Evolutionary conservation across 2,797 vertebrate species (phyloP), one percentile per base, ranked within the genome.

Genomic region (Sebastes reedi): DNA sequence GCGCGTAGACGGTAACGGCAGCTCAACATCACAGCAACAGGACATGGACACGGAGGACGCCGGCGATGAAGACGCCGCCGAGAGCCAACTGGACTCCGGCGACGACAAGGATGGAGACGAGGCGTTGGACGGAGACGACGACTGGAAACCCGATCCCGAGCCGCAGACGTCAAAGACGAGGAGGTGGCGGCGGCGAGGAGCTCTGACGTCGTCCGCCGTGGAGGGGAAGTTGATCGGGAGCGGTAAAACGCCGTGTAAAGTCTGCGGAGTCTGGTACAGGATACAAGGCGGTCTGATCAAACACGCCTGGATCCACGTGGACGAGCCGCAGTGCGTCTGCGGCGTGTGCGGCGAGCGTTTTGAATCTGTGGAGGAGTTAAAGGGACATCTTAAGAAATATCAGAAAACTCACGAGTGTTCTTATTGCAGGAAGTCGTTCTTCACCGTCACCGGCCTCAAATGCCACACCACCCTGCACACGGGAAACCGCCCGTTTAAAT

Each of bases 241-340:
- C 2, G 27, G 59, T 0, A 87, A 79, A 4, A 50, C 5, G 2
- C 6, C 69, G 1, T 91, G 88, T 29, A 62, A 25, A 3, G 87
- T 91, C 3, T 91, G 90, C 5, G 82, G 86, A 1, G 25, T 69
- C 0, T 42, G 32, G 74, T 88, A 88, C 87, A 13, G 30, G 8
- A 3, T 69, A 0, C 54, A 3, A 7, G 80, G 74, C 46, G 73
- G 77, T 11, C 1, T 90, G 18, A 72, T 87, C 80, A 84, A 79
- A 77, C 90, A 91, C 25, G 75, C 84, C 60, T 90, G 86, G 88
- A 78, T 39, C 1, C 90, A 91, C 64, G 20, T 50, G 29, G 79
- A 77, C 0, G 85, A 89, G 6, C 2, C 54, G 5, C 58, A 16
- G 32, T 0, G 18, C 1, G 13, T 69, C 0, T 91, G 90, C 6